Evolutionary conservation across 2,113 vertebrate species (phyloP).

Genomic region (Haemorhous mexicanus): DNA sequence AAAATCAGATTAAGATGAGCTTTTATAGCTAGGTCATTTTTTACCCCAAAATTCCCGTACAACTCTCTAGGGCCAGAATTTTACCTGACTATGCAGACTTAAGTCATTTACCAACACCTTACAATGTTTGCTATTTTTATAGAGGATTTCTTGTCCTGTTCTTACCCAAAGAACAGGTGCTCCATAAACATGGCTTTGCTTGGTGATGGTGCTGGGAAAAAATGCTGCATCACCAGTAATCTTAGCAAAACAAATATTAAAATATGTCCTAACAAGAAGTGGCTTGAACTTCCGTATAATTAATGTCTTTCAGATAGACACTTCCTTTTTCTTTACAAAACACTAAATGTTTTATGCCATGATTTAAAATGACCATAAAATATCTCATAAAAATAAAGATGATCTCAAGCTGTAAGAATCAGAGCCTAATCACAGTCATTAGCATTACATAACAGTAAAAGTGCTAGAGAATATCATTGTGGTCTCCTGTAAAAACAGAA

Average conservation of each 20-base stretch:
- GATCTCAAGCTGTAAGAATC: not conserved
- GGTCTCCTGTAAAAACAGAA: not conserved
- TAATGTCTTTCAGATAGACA: not conserved
- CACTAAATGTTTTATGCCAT: not conserved
- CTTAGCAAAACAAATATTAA: not conserved
- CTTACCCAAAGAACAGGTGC: not conserved
- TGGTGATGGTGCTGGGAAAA: not conserved
- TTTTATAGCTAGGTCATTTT: not conserved
- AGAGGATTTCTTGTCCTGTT: not conserved
- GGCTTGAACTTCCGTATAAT: not conserved
- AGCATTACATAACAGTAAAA: not conserved
- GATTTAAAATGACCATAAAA: not conserved
- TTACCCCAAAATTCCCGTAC: not conserved
- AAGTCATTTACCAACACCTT: not conserved
- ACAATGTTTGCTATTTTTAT: not conserved
- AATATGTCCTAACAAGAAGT: not conserved
- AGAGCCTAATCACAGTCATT: not conserved
- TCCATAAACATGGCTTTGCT: not conserved
- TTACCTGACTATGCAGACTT: not conserved
- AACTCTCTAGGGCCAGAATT: not conserved
- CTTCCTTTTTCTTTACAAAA: not conserved
- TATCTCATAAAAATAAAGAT: not conserved
- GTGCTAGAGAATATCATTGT: not conserved
- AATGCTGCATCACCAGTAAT: not conserved
- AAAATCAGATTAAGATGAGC: conserved; percentile 10